Evolutionary conservation across 2,888 invertebrate genomes (phyloP).

Genomic region (Automeris io): DNA sequence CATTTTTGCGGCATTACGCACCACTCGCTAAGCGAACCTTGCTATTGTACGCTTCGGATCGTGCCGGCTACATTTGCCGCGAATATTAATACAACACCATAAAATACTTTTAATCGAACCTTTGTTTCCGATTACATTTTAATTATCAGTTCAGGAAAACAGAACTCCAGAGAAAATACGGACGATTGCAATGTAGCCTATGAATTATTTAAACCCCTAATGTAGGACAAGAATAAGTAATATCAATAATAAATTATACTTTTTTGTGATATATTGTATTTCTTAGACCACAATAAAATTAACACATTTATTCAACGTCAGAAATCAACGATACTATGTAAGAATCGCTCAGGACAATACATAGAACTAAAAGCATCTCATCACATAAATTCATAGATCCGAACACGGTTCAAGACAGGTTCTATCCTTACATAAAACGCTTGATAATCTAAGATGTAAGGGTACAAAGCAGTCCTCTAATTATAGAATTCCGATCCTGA

Average conservation of each 20-base stretch:
- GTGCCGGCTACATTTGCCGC: constrained; percentile 10
- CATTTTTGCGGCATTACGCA: constrained; percentile 51
- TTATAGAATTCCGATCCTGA: constrained; percentile 4
- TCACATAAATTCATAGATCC: constrained; percentile 1
- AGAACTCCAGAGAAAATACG: background rate
- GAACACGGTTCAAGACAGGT: background rate
- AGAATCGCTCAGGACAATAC: constrained; percentile 7
- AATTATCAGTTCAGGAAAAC: too few species aligned
- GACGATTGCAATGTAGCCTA: background rate
- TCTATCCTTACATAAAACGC: background rate
- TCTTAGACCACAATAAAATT: background rate
- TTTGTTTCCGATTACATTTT: too few species aligned
- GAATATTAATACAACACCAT: constrained; percentile 13
- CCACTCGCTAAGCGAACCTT: constrained; percentile 8
- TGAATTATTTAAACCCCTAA: background rate
- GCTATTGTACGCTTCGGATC: background rate
- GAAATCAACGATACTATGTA: background rate
- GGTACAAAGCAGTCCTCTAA: constrained; percentile 2
- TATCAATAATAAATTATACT: too few species aligned
- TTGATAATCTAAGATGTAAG: background rate
- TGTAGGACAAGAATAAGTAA: background rate
- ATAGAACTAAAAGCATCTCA: constrained; percentile 7
- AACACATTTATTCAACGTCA: background rate
- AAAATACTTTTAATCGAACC: too few species aligned
- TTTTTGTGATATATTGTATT: too few species aligned